Evolutionary conservation across 1,140 invertebrate species (phyloP).

Genomic region (Phortica variegata): DNA sequence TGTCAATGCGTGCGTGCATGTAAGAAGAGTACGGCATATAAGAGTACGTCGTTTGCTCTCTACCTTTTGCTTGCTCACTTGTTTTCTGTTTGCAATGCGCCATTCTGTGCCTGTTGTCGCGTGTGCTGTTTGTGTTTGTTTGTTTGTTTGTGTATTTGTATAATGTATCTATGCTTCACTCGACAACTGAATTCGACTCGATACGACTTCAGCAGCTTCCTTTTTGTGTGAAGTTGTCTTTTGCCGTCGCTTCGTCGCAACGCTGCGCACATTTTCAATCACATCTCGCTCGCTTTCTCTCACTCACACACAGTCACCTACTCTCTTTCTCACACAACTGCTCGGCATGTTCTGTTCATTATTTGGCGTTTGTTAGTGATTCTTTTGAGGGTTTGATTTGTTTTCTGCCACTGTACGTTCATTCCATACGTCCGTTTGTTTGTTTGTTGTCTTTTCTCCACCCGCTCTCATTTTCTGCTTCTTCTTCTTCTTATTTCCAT

Average conservation of each 20-base stretch:
- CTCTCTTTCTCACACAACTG: conserved; percentile 1
- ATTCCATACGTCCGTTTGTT: conserved; percentile 30
- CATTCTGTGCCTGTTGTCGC: conserved; percentile 31
- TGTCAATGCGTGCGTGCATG: too few species aligned
- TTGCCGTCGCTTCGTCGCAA: conserved; percentile 6
- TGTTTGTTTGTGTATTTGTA: too few species aligned
- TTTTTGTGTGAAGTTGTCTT: too few species aligned
- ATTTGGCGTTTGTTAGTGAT: conserved; percentile 25
- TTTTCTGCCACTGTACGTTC: conserved; percentile 38
- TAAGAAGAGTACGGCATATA: too few species aligned
- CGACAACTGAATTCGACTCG: too few species aligned
- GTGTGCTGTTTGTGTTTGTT: too few species aligned
- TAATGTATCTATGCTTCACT: too few species aligned
- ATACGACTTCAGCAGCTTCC: too few species aligned
- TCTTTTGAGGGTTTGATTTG: conserved; percentile 52
- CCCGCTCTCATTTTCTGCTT: not conserved
- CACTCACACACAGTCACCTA: conserved; percentile 5
- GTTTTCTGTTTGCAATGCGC: conserved; percentile 35
- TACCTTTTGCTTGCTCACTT: conserved; percentile 11
- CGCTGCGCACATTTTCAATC: conserved; percentile 5
- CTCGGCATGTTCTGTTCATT: conserved; percentile 38
- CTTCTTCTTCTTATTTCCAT: conserved; percentile 5
- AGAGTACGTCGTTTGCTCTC: not conserved
- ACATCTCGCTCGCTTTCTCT: conserved; percentile 1
- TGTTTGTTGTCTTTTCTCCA: conserved; percentile 1